Conservation (phyloP, 2,888 invertebrate species). For the Papilio elwesi region DNA sequence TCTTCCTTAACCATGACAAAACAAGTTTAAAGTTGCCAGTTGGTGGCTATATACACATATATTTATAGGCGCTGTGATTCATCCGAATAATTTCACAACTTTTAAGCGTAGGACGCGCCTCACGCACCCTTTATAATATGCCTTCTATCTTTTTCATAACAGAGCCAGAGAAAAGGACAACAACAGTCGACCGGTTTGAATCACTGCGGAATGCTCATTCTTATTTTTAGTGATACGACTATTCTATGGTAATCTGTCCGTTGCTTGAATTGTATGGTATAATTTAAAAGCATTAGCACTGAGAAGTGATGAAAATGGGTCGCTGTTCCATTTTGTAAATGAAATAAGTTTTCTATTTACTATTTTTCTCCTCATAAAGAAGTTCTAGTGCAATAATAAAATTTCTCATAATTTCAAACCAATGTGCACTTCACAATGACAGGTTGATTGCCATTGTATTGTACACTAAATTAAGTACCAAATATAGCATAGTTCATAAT, state of each 20-base stretch:
- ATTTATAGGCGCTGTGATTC: slow-evolving; percentile 18
- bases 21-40: not conserved
- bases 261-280: slow-evolving; percentile 20
- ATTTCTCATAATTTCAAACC: not conserved
- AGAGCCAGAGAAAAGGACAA: slow-evolving; percentile 40
- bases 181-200: slow-evolving; percentile 42
- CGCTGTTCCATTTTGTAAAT: not conserved
- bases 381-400: not conserved
- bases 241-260: slow-evolving; percentile 44
- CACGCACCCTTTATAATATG: slow-evolving; percentile 21
- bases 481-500: not conserved
- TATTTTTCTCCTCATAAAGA: not conserved
- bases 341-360: not conserved
- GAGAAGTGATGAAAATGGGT: not conserved
- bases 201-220: slow-evolving; percentile 41
- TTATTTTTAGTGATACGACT: slow-evolving; percentile 46
- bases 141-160: slow-evolving; percentile 23
- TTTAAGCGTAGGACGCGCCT: slow-evolving; percentile 18
- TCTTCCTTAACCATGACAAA: too few species aligned
- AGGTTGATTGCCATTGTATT: too few species aligned
- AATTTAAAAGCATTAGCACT: slow-evolving; percentile 3
- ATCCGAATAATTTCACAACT: slow-evolving; percentile 18
- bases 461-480: too few species aligned
- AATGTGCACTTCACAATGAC: too few species aligned
- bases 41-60: not conserved